These are phyloP conservation scores for Leucophenga varia DNA, from an alignment of 1,140 invertebrate species.

Conservation along the genomic window DNA sequence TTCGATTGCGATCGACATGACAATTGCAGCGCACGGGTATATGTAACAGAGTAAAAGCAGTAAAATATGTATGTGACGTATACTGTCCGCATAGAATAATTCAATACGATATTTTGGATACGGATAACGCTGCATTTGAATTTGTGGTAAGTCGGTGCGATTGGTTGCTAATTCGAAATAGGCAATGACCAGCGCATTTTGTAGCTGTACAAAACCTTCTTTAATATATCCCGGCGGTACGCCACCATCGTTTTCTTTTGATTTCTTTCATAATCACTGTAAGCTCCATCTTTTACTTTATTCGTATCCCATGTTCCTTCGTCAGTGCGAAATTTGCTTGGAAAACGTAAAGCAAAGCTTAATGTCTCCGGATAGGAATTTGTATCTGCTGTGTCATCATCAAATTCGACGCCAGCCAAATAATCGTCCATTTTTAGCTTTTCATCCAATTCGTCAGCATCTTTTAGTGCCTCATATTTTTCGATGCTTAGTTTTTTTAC, in stretches of 20 bases:
- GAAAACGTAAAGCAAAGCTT: constrained; percentile 1
- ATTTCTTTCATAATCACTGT: constrained; percentile 2
- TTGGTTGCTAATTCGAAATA: neutral
- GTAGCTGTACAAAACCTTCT: constrained; percentile 10
- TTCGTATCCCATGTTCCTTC: no score
- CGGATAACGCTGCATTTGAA: constrained; percentile 4
- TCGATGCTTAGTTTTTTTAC: neutral
- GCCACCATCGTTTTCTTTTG: no score
- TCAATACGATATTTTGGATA: constrained; percentile 6
- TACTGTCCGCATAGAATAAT: constrained; percentile 28
- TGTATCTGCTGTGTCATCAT: neutral
- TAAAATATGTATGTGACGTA: neutral
- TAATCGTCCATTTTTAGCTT: neutral
- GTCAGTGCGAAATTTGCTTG: neutral
- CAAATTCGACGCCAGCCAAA: neutral
- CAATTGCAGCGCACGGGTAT: constrained; percentile 61
- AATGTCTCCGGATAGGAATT: neutral
- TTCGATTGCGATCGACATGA: constrained; percentile 17
- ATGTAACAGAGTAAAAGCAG: constrained; percentile 9
- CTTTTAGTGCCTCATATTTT: neutral
- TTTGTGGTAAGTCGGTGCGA: neutral
- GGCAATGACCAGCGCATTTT: constrained; percentile 5
- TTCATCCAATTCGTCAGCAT: neutral
- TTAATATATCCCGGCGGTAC: neutral
- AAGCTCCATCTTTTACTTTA: neutral